phyloP scores from a whole-genome alignment of 2,888 invertebrate genomes.

The Tuberolachnus salignus region DNA sequence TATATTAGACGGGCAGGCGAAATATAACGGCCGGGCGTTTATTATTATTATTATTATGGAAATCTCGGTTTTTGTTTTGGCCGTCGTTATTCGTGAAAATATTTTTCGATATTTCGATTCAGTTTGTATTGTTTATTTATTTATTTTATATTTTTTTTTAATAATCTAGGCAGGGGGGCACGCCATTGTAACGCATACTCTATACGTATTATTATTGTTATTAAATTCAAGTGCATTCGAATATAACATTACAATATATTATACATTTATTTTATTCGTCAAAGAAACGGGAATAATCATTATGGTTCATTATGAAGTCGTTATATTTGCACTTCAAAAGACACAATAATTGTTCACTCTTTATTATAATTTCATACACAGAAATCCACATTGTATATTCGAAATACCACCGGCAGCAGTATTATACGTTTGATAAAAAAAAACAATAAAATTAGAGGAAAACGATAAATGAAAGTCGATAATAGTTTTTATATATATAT shows the following conservation, averaged over 20 bases:
- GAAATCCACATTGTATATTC: background rate
- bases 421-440: constrained; percentile 10
- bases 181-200: too few species aligned
- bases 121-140: too few species aligned
- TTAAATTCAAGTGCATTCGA: background rate
- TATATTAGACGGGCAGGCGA: too few species aligned
- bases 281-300: background rate
- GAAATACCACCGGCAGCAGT: background rate
- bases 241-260: background rate
- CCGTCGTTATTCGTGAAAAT: too few species aligned
- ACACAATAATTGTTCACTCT: background rate
- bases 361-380: background rate
- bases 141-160: too few species aligned
- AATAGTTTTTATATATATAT: background rate
- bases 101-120: too few species aligned
- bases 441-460: constrained; percentile 16
- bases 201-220: too few species aligned
- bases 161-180: too few species aligned
- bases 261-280: background rate
- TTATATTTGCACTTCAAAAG: background rate
- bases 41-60: too few species aligned
- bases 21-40: too few species aligned
- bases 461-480: constrained; percentile 15
- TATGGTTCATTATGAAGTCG: background rate
- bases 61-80: too few species aligned